Evolutionary conservation across 2,888 invertebrate genomes (phyloP).

Genomic region (Stegophylla sp.): DNA sequence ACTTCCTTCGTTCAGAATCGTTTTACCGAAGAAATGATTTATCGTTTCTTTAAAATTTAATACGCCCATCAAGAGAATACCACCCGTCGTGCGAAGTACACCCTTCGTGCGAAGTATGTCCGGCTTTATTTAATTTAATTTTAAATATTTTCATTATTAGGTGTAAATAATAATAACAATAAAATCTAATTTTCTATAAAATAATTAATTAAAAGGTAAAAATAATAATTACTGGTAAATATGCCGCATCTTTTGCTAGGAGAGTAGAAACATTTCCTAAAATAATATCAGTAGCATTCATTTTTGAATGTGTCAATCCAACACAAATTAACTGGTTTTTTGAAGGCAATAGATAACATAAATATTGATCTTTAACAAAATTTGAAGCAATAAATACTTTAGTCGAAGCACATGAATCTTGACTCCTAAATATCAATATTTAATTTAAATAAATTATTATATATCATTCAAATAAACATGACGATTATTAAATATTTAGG

Average conservation of each 20-base stretch:
- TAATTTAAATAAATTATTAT: not conserved
- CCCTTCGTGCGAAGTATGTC: no score
- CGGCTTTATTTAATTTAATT: no score
- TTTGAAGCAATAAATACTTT: constrained; percentile 87
- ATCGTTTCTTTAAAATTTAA: no score
- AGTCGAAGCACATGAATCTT: constrained; percentile 70
- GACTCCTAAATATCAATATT: constrained; percentile 64
- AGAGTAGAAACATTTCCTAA: constrained; percentile 78
- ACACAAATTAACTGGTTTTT: constrained; percentile 74
- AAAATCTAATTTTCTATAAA: not conserved
- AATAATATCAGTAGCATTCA: constrained; percentile 70
- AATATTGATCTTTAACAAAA: constrained; percentile 81
- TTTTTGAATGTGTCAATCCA: constrained; percentile 73
- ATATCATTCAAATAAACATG: not conserved
- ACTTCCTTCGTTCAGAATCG: no score
- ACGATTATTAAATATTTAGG: no score
- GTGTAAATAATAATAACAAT: no score
- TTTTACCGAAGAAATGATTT: no score
- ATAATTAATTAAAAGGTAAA: constrained; percentile 2
- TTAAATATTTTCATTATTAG: no score
- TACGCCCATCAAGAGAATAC: no score
- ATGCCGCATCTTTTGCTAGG: constrained; percentile 83
- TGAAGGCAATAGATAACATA: constrained; percentile 78
- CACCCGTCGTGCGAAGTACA: no score
- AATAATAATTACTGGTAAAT: constrained; percentile 71